Evolutionary conservation across 92 coral and sea anemone species (phyloP).

Genomic region (Siderastrea radians): DNA sequence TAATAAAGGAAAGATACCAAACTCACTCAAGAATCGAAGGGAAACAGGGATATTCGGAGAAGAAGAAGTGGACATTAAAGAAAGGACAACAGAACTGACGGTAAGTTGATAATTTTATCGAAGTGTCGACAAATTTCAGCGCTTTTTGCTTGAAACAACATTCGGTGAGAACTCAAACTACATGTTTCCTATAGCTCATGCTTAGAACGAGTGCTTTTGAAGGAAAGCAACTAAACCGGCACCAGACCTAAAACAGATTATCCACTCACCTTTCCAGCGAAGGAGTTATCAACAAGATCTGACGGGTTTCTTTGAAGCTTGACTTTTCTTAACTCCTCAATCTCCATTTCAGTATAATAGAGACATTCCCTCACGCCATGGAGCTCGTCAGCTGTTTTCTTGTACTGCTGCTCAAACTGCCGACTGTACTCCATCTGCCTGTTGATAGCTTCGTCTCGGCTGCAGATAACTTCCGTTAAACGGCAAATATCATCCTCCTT

Average conservation of each 20-base stretch:
- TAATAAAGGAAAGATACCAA: no score
- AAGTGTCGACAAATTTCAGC: no score
- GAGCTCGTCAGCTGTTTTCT: slow-evolving; percentile 76
- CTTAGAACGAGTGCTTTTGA: no score
- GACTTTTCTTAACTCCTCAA: slow-evolving; percentile 61
- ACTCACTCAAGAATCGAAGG: no score
- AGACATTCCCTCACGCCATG: slow-evolving; percentile 69
- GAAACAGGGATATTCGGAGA: no score
- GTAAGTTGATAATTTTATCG: no score
- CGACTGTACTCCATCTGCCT: slow-evolving; percentile 83
- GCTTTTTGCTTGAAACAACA: no score
- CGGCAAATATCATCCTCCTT: slow-evolving; percentile 78
- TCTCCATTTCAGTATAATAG: slow-evolving; percentile 52
- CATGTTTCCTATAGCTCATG: no score
- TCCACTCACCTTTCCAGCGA: slow-evolving; percentile 20
- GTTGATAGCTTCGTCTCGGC: slow-evolving; percentile 82
- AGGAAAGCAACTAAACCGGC: no score
- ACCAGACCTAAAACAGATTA: background rate
- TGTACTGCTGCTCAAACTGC: slow-evolving; percentile 79
- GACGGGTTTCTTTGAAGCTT: slow-evolving; percentile 63
- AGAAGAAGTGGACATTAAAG: no score
- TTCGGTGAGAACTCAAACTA: no score
- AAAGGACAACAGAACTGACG: no score
- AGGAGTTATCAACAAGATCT: slow-evolving; percentile 27
- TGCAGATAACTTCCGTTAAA: slow-evolving; percentile 75